phyloP scores from a whole-genome alignment of 1,140 invertebrate genomes.

The Diploscapter pachys region DNA sequence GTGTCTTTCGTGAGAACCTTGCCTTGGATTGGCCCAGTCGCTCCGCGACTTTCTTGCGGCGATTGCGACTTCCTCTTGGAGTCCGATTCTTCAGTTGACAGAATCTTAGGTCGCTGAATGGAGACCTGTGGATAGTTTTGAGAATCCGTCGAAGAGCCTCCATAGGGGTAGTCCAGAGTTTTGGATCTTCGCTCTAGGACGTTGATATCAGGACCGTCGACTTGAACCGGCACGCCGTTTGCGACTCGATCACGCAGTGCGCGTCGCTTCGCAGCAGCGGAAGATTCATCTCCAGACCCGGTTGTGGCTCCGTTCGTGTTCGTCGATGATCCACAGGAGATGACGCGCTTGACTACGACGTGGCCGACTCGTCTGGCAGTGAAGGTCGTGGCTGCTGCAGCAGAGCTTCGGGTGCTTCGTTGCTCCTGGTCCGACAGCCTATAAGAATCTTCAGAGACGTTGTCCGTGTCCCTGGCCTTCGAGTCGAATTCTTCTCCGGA shows the following conservation, averaged over 20 bases:
- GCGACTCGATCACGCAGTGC: too few species aligned
- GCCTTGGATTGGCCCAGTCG: constrained; percentile 36
- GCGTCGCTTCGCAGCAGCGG: too few species aligned
- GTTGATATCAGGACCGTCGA: constrained; percentile 36
- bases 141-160: constrained; percentile 19
- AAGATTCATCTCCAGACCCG: too few species aligned
- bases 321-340: constrained; percentile 1
- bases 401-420: not conserved
- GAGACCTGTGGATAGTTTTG: not conserved
- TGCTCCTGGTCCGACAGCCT: constrained; percentile 49
- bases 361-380: constrained; percentile 53
- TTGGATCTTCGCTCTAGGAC: constrained; percentile 4
- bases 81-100: too few species aligned
- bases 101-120: too few species aligned
- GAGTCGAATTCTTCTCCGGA: constrained; percentile 52
- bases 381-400: constrained; percentile 48
- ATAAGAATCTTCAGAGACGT: constrained; percentile 60
- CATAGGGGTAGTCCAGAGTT: constrained; percentile 21
- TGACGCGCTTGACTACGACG: constrained; percentile 50
- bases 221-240: constrained; percentile 31
- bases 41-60: not conserved
- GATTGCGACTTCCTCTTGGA: too few species aligned
- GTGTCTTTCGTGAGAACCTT: constrained; percentile 33
- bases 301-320: too few species aligned
- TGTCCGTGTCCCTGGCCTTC: constrained; percentile 58